A percentile compares a stretch with the other conserved stretches of the same genome.
phyloP scores from a whole-genome alignment of 1,140 invertebrate genomes.

The Dryas iulia region DNA sequence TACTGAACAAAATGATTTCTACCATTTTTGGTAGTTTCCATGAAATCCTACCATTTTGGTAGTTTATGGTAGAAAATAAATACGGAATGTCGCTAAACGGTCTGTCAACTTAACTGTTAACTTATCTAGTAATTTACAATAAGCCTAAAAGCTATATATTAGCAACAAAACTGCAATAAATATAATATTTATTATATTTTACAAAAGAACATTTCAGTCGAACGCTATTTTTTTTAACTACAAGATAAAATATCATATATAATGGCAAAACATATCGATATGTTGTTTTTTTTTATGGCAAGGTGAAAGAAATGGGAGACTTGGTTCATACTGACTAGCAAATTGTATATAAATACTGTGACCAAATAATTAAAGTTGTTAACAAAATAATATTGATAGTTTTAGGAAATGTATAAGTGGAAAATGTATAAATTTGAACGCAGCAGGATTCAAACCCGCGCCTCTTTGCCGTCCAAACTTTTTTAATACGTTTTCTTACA shows the following conservation, averaged over 20 bases:
- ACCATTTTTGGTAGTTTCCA: constrained; percentile 23
- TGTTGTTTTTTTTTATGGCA: constrained; percentile 18
- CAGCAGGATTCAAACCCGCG: no score
- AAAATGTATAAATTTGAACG: no score
- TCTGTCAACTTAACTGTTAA: constrained; percentile 5
- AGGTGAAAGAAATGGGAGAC: neutral
- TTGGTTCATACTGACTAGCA: neutral
- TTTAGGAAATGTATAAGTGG: no score
- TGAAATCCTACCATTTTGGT: constrained; percentile 19
- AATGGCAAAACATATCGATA: constrained; percentile 2
- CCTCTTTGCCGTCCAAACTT: no score
- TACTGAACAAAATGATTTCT: constrained; percentile 41
- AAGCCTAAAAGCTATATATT: constrained; percentile 30
- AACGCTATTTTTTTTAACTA: constrained; percentile 10
- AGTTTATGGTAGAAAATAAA: constrained; percentile 51
- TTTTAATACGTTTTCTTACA: no score
- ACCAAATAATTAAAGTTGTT: no score
- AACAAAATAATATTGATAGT: no score
- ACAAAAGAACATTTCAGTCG: constrained; percentile 36
- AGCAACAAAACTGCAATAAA: constrained; percentile 60
- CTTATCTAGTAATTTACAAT: constrained; percentile 59
- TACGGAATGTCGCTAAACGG: constrained; percentile 47
- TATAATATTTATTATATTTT: constrained; percentile 43
- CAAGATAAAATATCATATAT: constrained; percentile 10
- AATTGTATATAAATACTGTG: no score